These are phyloP conservation scores for Liodrosophila aerea DNA, from an alignment of 2,888 invertebrate species.

Conservation along the genomic window DNA sequence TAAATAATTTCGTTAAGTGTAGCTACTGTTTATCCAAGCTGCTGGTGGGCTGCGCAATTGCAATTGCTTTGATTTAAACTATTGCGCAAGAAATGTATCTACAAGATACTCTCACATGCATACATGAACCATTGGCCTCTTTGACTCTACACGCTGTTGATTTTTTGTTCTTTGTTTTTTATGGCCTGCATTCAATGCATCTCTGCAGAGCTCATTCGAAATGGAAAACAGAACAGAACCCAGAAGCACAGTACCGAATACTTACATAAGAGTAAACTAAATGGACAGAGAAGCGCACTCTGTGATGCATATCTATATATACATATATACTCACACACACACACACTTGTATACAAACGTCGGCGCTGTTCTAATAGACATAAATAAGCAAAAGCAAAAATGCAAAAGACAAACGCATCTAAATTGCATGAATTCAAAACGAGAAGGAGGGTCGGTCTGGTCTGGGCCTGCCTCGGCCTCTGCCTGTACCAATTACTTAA, in stretches of 20 bases:
- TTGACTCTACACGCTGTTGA: slow-evolving; percentile 55
- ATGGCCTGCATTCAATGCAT: slow-evolving; percentile 55
- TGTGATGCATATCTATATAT: slow-evolving; percentile 39
- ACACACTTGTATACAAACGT: background rate
- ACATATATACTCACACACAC: slow-evolving; percentile 1
- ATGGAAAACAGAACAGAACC: slow-evolving; percentile 59
- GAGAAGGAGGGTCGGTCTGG: slow-evolving; percentile 12
- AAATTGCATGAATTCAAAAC: slow-evolving; percentile 62
- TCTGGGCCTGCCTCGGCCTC: slow-evolving; percentile 18
- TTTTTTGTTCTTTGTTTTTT: slow-evolving; percentile 4
- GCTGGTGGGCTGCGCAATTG: slow-evolving; percentile 36
- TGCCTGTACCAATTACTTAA: slow-evolving; percentile 71
- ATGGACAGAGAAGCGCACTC: slow-evolving; percentile 37
- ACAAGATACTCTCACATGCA: background rate
- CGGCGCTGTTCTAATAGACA: slow-evolving; percentile 16
- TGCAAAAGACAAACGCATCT: slow-evolving; percentile 49
- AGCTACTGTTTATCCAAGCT: slow-evolving; percentile 4
- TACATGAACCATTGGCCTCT: slow-evolving; percentile 46
- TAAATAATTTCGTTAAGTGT: background rate
- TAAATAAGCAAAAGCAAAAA: slow-evolving; percentile 8
- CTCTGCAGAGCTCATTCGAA: slow-evolving; percentile 57
- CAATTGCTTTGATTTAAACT: slow-evolving; percentile 53
- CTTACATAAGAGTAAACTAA: slow-evolving; percentile 29
- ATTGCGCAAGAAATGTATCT: slow-evolving; percentile 42
- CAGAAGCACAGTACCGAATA: slow-evolving; percentile 8